phyloP scores from a whole-genome alignment of 2,797 vertebrate species.

The Sebastes elongatus region DNA sequence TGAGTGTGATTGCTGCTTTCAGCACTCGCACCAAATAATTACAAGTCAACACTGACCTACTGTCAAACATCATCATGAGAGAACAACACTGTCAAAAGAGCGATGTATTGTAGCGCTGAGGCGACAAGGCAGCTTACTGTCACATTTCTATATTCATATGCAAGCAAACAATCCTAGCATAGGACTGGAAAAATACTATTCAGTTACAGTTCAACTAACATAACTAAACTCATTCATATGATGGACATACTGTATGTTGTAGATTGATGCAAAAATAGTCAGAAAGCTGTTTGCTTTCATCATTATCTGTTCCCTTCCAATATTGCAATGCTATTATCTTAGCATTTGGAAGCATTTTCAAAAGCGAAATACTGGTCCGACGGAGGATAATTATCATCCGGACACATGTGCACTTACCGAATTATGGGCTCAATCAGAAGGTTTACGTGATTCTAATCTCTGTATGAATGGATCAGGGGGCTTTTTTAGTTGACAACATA shows the following conservation, averaged over 20 bases:
- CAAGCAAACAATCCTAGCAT: slow-evolving; percentile 44
- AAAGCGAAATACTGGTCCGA: slow-evolving; percentile 36
- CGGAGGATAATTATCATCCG: slow-evolving; percentile 17
- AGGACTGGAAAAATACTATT: slow-evolving; percentile 31
- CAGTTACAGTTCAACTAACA: slow-evolving; percentile 45
- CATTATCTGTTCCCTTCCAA: slow-evolving; percentile 10
- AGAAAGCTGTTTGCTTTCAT: not conserved
- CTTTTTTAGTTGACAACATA: not conserved
- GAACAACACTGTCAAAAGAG: slow-evolving; percentile 24
- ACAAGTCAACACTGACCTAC: slow-evolving; percentile 65
- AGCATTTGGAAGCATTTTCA: slow-evolving; percentile 36
- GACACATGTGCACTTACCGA: not conserved
- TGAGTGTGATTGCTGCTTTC: slow-evolving; percentile 14
- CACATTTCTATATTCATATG: slow-evolving; percentile 52
- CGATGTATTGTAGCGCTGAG: slow-evolving; percentile 25
- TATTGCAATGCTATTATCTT: slow-evolving; percentile 23
- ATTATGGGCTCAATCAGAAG: not conserved
- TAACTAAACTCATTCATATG: slow-evolving; percentile 29
- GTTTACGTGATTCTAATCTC: not conserved
- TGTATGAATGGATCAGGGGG: not conserved
- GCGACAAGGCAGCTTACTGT: slow-evolving; percentile 43
- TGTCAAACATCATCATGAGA: slow-evolving; percentile 44
- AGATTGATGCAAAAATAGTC: slow-evolving; percentile 29
- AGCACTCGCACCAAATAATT: slow-evolving; percentile 31
- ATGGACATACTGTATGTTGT: not conserved